phyloP scores from a whole-genome alignment of 2,888 invertebrate species.

The Ormyrus nitidulus region DNA sequence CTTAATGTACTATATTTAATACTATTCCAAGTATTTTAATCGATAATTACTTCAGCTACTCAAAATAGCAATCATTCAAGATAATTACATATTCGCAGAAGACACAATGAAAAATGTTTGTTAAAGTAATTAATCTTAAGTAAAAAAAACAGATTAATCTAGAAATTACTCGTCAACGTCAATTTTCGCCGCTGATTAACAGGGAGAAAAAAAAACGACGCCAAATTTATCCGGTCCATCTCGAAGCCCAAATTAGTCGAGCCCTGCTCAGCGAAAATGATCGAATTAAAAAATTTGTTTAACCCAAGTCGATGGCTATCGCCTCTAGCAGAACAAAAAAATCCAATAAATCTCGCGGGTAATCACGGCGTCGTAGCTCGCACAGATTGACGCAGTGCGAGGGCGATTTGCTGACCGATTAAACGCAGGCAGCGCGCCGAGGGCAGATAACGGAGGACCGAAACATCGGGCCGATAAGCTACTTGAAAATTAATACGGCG shows the following conservation, averaged over 20 bases:
- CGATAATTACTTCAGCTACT: too few relatives aligned
- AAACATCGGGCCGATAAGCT: constrained; percentile 51
- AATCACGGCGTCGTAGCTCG: background rate
- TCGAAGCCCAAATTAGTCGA: background rate
- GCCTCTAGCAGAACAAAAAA: background rate
- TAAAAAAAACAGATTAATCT: too few relatives aligned
- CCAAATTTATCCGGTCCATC: background rate
- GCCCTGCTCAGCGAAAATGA: background rate
- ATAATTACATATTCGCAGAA: too few relatives aligned
- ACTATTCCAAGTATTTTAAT: too few relatives aligned
- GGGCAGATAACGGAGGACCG: background rate
- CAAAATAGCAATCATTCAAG: too few relatives aligned
- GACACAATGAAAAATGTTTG: too few relatives aligned
- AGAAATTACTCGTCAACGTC: background rate
- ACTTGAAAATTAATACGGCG: constrained; percentile 59
- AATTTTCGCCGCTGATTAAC: background rate
- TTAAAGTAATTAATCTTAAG: too few relatives aligned
- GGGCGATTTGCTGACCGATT: too few relatives aligned
- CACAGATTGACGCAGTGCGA: background rate
- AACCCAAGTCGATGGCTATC: background rate
- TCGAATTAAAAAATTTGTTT: background rate
- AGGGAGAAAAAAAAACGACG: background rate
- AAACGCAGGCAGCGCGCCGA: too few relatives aligned
- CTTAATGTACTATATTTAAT: too few relatives aligned
- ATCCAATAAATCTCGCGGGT: constrained; percentile 20